Percentiles rank a stretch among this genome's conserved stretches.
Evolutionary conservation across 2,888 invertebrate species (phyloP).

Genomic region (Julus scandinavius): DNA sequence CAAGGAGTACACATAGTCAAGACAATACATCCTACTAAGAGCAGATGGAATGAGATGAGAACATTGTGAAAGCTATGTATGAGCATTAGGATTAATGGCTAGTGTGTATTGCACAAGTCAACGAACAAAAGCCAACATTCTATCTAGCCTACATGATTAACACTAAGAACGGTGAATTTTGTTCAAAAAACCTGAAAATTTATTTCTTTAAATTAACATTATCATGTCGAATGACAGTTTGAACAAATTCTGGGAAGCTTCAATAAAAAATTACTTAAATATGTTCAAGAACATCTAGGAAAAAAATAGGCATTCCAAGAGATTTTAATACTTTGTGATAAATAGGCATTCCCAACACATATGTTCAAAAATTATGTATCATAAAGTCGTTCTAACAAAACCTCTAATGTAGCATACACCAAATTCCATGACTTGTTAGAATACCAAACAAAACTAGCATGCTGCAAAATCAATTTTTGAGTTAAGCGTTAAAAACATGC

Average conservation of each 20-base stretch:
- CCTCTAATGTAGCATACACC: neutral
- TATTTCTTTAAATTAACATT: neutral
- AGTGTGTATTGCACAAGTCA: neutral
- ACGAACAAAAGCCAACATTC: neutral
- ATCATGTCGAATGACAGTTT: no score
- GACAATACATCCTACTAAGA: conserved; percentile 11
- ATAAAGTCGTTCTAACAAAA: neutral
- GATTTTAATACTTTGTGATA: neutral
- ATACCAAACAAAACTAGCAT: neutral
- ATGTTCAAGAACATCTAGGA: neutral
- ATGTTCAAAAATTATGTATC: neutral
- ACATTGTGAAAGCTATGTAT: neutral
- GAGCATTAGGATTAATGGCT: neutral
- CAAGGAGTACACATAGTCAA: neutral
- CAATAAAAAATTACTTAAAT: neutral
- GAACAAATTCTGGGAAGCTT: no score
- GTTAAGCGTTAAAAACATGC: neutral
- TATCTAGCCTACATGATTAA: neutral
- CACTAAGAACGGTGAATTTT: neutral
- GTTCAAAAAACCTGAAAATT: neutral
- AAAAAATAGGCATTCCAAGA: neutral
- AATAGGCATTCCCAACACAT: neutral
- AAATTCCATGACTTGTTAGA: neutral
- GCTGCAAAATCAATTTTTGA: neutral
- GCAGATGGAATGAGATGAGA: neutral